phyloP scores from a whole-genome alignment of 2,113 vertebrate species.

The Parus major region DNA sequence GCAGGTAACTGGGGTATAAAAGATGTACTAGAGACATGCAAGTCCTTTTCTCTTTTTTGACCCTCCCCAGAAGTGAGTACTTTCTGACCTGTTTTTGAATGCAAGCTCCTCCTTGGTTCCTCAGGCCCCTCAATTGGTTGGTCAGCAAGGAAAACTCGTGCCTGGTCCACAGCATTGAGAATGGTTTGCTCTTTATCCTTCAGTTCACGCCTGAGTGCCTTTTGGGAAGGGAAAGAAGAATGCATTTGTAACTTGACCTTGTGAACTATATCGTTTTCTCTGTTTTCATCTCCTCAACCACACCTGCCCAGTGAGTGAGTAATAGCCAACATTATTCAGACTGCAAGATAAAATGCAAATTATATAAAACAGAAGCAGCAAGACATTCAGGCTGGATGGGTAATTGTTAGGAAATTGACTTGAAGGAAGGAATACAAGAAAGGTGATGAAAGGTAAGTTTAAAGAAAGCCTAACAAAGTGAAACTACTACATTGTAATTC shows the following conservation, averaged over 20 bases:
- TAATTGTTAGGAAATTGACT: neutral
- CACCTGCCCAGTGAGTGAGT: neutral
- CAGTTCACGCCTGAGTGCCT: slow-evolving; percentile 87
- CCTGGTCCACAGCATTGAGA: slow-evolving; percentile 89
- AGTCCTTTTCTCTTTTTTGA: neutral
- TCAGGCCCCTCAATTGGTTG: slow-evolving; percentile 96
- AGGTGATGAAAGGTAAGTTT: neutral
- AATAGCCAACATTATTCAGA: neutral
- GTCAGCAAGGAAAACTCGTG: slow-evolving; percentile 91
- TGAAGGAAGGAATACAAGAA: neutral
- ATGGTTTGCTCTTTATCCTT: slow-evolving; percentile 89
- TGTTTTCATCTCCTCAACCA: neutral
- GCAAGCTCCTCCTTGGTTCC: slow-evolving; percentile 88
- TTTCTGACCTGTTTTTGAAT: slow-evolving; percentile 86
- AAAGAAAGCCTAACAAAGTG: neutral
- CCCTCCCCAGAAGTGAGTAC: neutral
- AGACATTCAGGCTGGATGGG: neutral
- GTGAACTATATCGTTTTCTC: neutral
- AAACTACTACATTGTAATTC: neutral
- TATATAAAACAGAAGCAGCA: neutral
- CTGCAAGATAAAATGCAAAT: slow-evolving; percentile 16
- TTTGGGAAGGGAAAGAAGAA: slow-evolving; percentile 52
- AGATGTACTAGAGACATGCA: neutral
- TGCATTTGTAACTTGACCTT: neutral
- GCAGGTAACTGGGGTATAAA: neutral